Conservation (phyloP, 53 echinoderm and acorn worm genomes). For the Apostichopus leukothele region DNA sequence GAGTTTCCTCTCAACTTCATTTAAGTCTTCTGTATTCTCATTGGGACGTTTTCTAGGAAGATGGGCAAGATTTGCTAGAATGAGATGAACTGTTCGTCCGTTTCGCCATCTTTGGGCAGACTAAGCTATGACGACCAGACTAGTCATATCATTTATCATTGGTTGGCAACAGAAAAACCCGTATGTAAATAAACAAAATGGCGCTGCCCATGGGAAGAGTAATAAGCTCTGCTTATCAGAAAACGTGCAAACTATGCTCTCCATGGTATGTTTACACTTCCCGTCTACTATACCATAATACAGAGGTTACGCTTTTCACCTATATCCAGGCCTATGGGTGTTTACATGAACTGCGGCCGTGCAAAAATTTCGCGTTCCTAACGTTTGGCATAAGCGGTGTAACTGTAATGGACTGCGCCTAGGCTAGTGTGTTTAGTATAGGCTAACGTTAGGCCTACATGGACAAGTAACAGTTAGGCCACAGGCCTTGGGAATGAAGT, state of each 20-base stretch:
- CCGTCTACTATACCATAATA: too few relatives aligned
- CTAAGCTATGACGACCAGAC: slow-evolving; percentile 13
- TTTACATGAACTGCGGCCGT: too few relatives aligned
- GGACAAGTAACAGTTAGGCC: too few relatives aligned
- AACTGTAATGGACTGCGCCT: too few relatives aligned
- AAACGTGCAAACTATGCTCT: background rate
- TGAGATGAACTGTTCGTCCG: background rate
- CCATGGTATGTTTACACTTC: background rate
- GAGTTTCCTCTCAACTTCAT: slow-evolving; percentile 31
- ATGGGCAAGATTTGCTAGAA: slow-evolving; percentile 33
- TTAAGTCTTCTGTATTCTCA: slow-evolving; percentile 24
- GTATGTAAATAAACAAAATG: slow-evolving; percentile 59
- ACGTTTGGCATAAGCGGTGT: too few relatives aligned
- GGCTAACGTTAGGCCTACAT: too few relatives aligned
- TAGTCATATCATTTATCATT: slow-evolving; percentile 29
- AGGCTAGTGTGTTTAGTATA: too few relatives aligned
- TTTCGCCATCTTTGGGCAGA: slow-evolving; percentile 37
- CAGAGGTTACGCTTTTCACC: too few relatives aligned
- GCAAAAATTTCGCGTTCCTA: too few relatives aligned
- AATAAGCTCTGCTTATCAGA: background rate
- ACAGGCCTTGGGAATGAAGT: too few relatives aligned
- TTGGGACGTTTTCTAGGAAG: slow-evolving; percentile 25
- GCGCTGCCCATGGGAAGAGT: slow-evolving; percentile 61
- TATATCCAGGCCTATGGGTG: too few relatives aligned
- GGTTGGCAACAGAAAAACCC: slow-evolving; percentile 18